Evolutionary conservation across 2,797 vertebrate genomes (phyloP).

Genomic region (Gephyroberyx darwinii): DNA sequence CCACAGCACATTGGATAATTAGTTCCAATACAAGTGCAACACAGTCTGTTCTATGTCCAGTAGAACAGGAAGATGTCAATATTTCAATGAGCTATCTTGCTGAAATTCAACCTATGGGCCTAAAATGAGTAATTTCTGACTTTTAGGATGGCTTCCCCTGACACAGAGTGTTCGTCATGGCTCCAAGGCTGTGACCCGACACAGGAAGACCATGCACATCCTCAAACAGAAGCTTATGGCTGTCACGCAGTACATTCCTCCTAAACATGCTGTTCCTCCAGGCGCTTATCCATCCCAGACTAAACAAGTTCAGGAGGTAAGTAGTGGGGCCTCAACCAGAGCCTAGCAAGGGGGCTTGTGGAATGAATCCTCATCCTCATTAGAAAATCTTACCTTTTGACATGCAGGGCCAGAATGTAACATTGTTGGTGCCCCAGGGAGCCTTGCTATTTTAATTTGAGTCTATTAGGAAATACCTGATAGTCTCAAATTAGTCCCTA

Average conservation of each 20-base stretch:
- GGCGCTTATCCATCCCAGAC: conserved; percentile 68
- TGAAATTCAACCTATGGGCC: no score
- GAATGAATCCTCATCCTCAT: not conserved
- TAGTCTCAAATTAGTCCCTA: no score
- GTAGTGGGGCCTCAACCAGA: not conserved
- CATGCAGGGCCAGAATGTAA: not conserved
- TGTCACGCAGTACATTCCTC: conserved; percentile 88
- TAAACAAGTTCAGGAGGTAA: conserved; percentile 66
- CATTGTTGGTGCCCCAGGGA: no score
- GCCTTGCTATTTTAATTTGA: no score
- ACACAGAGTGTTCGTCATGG: conserved; percentile 84
- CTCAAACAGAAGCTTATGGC: conserved; percentile 92
- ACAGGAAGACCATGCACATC: conserved; percentile 87
- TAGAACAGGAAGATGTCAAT: not conserved
- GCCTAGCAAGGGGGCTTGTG: not conserved
- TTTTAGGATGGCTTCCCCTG: conserved; percentile 86
- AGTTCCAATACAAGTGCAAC: not conserved
- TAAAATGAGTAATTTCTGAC: not conserved
- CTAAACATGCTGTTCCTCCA: conserved; percentile 70
- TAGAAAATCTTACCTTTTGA: not conserved
- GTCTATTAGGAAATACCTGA: no score
- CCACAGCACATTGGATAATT: not conserved
- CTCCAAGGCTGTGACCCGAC: conserved; percentile 94
- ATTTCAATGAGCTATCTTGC: no score
- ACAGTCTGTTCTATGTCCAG: not conserved